A percentile compares a stretch with the other conserved stretches of the same genome.
phyloP scores from a whole-genome alignment of 2,797 vertebrate genomes.

The Orientallactaga sibirica region DNA sequence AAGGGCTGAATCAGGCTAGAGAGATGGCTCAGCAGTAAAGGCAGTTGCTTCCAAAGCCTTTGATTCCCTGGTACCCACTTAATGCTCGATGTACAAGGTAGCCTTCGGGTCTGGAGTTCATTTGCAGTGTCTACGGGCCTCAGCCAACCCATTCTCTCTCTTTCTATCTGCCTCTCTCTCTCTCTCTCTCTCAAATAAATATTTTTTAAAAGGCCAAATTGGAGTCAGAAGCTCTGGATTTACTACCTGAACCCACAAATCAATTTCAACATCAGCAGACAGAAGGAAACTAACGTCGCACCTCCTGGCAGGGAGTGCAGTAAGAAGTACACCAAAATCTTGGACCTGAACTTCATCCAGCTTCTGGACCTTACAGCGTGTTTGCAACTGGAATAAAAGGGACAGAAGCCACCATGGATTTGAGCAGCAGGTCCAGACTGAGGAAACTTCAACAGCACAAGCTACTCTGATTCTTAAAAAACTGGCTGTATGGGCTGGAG shows the following conservation, averaged over 20 bases:
- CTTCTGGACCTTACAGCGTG: background rate
- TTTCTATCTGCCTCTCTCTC: no score
- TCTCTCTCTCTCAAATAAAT: no score
- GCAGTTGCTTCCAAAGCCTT: no score
- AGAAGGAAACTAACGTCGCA: background rate
- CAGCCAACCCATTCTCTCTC: no score
- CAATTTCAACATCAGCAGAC: conserved; percentile 45
- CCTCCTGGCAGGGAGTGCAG: conserved; percentile 1
- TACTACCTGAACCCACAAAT: conserved; percentile 54
- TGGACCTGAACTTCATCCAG: background rate
- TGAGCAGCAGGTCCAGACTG: background rate
- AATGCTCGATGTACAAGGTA: no score
- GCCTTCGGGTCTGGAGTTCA: no score
- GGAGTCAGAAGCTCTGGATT: conserved; percentile 19
- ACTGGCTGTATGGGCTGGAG: background rate
- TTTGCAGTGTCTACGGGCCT: no score
- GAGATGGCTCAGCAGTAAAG: no score
- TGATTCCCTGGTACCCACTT: no score
- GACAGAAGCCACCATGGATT: background rate
- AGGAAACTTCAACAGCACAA: background rate
- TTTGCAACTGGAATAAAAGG: background rate
- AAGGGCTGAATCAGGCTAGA: no score
- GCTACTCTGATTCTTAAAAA: background rate
- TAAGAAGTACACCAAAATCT: background rate
- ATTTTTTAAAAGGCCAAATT: conserved; percentile 34